Percentiles rank a stretch among this genome's conserved stretches.
phyloP scores from a whole-genome alignment of 2,113 vertebrate species.

The Mobula birostris region DNA sequence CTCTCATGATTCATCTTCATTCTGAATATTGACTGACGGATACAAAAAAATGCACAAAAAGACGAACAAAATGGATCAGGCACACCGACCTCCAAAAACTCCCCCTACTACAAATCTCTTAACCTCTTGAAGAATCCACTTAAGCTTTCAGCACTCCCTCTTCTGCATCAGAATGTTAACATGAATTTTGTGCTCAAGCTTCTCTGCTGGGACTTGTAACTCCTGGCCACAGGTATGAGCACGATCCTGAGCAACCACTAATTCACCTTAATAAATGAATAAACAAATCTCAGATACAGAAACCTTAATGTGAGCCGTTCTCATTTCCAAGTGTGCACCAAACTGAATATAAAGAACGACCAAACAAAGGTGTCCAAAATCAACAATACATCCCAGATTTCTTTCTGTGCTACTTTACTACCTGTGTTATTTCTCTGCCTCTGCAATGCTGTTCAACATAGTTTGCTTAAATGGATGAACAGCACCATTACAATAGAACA shows the following conservation, averaged over 20 bases:
- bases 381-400: neutral
- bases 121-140: neutral
- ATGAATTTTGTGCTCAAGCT: neutral
- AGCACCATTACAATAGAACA: neutral
- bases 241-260: no score
- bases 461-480: neutral
- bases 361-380: neutral
- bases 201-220: neutral
- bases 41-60: no score
- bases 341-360: neutral
- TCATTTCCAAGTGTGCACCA: neutral
- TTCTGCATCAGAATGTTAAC: neutral
- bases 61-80: no score
- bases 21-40: no score
- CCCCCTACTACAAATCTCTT: no score
- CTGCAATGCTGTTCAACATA: neutral
- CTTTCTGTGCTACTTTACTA: neutral
- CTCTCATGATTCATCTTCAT: no score
- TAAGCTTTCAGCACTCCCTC: neutral
- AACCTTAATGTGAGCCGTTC: neutral
- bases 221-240: neutral
- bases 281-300: neutral
- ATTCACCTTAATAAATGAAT: no score
- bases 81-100: no score
- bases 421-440: neutral